Evolutionary conservation across 1,140 invertebrate genomes (phyloP).

Genomic region (Tenebrio molitor): DNA sequence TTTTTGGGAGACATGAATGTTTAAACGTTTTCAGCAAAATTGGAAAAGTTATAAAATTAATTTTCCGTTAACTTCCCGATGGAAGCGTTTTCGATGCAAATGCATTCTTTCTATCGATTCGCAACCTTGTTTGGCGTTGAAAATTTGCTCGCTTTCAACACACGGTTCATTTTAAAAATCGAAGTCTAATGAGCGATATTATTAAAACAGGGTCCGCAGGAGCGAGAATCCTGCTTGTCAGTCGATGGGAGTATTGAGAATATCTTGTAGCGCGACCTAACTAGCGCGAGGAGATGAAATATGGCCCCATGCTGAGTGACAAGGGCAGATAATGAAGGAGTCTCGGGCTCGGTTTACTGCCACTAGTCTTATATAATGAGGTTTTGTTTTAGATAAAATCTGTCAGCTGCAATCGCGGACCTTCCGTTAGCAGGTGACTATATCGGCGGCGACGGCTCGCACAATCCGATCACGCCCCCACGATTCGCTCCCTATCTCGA

Average conservation of each 20-base stretch:
- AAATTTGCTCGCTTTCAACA: not conserved
- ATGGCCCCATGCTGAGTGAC: conserved; percentile 51
- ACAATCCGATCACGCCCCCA: no score
- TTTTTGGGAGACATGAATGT: conserved; percentile 26
- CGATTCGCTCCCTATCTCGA: no score
- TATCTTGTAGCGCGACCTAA: conserved; percentile 36
- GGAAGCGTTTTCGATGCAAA: conserved; percentile 28
- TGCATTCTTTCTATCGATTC: conserved; percentile 15
- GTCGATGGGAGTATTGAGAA: conserved; percentile 13
- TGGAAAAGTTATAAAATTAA: conserved; percentile 37
- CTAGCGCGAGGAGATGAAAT: conserved; percentile 51
- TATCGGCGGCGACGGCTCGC: not conserved
- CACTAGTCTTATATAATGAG: conserved; percentile 47
- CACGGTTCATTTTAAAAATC: not conserved
- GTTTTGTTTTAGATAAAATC: conserved; percentile 49
- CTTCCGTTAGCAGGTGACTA: conserved; percentile 1
- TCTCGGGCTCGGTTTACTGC: conserved; percentile 44
- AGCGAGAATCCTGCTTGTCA: conserved; percentile 14
- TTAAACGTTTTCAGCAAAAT: conserved; percentile 16
- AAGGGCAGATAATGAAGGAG: conserved; percentile 51
- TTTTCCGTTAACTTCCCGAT: conserved; percentile 25
- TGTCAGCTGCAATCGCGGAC: conserved; percentile 37
- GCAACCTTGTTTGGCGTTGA: conserved; percentile 4
- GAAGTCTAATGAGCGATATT: no score
- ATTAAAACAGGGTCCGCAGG: no score